These are phyloP conservation scores for Drosophila stalkeri DNA, from an alignment of 2,888 invertebrate genomes.

Conservation along the genomic window DNA sequence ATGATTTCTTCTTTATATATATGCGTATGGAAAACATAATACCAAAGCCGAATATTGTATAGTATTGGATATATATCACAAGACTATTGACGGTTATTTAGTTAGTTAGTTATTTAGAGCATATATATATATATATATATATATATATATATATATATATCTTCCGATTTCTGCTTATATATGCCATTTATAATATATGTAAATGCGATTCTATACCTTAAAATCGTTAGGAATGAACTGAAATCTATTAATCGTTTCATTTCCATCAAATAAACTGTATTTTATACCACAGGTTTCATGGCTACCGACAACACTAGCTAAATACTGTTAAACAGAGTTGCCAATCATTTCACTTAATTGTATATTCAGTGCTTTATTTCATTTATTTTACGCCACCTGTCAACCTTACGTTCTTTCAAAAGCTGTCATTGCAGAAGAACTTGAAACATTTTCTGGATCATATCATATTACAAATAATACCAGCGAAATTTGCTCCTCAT, in stretches of 20 bases:
- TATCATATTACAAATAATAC: not conserved
- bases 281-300: not conserved
- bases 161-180: not conserved
- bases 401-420: not conserved
- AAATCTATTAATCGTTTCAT: not conserved
- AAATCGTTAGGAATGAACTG: too few relatives aligned
- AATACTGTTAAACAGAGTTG: not conserved
- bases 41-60: too few relatives aligned
- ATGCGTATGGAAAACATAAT: too few relatives aligned
- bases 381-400: not conserved
- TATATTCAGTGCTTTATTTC: not conserved
- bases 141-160: not conserved
- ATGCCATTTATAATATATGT: not conserved
- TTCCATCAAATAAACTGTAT: not conserved
- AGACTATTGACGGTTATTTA: not conserved
- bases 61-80: not conserved
- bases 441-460: not conserved
- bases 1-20: not conserved
- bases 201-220: not conserved
- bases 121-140: not conserved
- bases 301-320: not conserved
- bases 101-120: too few relatives aligned
- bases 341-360: not conserved
- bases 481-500: slow-evolving; percentile 2
- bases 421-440: not conserved